phyloP scores from a whole-genome alignment of 2,113 vertebrate species.

The Eubucco bourcierii region DNA sequence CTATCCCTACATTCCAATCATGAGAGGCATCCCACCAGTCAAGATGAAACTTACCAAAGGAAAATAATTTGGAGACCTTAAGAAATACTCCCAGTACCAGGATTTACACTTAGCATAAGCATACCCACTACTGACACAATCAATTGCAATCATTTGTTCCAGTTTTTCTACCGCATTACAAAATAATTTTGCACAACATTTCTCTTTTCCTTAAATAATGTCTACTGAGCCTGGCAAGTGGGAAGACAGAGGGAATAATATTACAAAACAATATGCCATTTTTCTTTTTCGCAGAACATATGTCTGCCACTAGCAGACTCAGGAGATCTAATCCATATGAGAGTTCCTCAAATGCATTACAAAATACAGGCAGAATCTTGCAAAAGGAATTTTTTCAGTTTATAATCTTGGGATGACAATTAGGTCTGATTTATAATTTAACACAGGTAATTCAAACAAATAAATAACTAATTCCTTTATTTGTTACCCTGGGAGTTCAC shows the following conservation, averaged over 20 bases:
- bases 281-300: constrained; percentile 34
- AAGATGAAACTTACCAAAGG: background rate
- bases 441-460: background rate
- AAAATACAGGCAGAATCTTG: background rate
- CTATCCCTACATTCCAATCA: no score
- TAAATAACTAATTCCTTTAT: background rate
- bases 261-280: constrained; percentile 22
- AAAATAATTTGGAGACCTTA: background rate
- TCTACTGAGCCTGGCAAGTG: constrained; percentile 24
- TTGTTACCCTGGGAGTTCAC: background rate
- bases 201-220: background rate
- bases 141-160: background rate
- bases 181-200: background rate
- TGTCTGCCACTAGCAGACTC: constrained; percentile 22
- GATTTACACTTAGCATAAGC: background rate
- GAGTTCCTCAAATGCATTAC: background rate
- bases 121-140: background rate
- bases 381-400: background rate
- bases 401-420: background rate
- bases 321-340: constrained; percentile 46
- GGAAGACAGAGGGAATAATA: constrained; percentile 15
- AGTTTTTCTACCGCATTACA: background rate
- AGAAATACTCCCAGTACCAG: background rate
- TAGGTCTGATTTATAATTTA: background rate
- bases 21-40: no score